Conservation (phyloP, 2,113 vertebrate species). For the Ailuropoda melanoleuca region DNA sequence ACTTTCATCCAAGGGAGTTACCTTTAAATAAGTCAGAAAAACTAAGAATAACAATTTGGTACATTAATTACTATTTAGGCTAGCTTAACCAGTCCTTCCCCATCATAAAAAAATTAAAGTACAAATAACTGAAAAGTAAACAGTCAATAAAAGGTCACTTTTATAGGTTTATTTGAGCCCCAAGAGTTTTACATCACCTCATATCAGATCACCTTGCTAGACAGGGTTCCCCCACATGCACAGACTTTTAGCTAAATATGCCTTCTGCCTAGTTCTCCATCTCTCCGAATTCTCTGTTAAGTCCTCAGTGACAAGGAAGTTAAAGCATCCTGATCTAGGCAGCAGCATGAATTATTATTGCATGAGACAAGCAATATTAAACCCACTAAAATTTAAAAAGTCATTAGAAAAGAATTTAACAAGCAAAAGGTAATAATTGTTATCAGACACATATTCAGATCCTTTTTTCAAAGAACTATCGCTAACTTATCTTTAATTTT, state of each 20-base stretch:
- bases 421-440: background rate
- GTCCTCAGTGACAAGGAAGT: background rate
- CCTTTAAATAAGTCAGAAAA: background rate
- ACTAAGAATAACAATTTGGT: background rate
- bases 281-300: background rate
- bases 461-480: conserved; percentile 17
- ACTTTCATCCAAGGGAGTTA: background rate
- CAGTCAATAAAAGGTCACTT: background rate
- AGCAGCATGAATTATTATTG: background rate
- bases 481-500: conserved; percentile 15
- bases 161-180: background rate
- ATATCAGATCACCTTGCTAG: background rate
- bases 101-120: background rate
- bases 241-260: background rate
- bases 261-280: background rate
- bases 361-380: background rate
- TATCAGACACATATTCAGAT: background rate
- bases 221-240: background rate
- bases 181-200: background rate
- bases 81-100: background rate
- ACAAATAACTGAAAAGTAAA: conserved; percentile 20
- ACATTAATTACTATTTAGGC: background rate
- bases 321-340: background rate
- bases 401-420: background rate
- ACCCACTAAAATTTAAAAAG: conserved; percentile 21